These are phyloP conservation scores for Crenuchus spilurus DNA, from an alignment of 2,797 vertebrate species.

Conservation along the genomic window DNA sequence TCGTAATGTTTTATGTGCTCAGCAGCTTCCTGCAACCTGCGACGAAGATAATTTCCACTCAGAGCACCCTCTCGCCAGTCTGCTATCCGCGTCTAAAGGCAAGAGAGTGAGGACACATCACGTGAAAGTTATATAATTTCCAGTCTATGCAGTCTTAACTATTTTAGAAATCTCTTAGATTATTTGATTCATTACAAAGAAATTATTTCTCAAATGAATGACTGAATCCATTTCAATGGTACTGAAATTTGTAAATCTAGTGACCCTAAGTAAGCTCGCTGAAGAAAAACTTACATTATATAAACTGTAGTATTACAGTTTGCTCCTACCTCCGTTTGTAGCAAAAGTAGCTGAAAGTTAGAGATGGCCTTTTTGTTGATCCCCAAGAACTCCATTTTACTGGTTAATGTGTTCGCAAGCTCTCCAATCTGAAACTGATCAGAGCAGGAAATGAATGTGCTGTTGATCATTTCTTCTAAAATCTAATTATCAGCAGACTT, in stretches of 20 bases:
- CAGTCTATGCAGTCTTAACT: too few relatives aligned
- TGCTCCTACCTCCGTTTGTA: constrained; percentile 95
- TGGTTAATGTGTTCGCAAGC: constrained; percentile 96
- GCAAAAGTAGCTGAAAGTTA: constrained; percentile 96
- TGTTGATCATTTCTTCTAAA: not conserved
- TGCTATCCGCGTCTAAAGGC: constrained; percentile 90
- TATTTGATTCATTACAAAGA: too few relatives aligned
- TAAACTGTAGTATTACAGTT: too few relatives aligned
- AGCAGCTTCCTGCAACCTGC: constrained; percentile 97
- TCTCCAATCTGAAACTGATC: constrained; percentile 98
- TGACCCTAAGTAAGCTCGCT: too few relatives aligned
- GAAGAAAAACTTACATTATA: too few relatives aligned
- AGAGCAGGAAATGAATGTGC: not conserved
- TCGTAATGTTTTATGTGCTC: constrained; percentile 99
- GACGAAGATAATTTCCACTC: constrained; percentile 97
- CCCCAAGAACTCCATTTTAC: constrained; percentile 97
- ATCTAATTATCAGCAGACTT: not conserved
- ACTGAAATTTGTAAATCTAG: too few relatives aligned
- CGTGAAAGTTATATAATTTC: not conserved
- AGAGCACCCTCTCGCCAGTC: constrained; percentile 98
- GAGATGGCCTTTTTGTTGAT: constrained; percentile 96
- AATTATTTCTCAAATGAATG: too few relatives aligned
- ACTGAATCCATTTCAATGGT: too few relatives aligned
- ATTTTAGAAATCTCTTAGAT: too few relatives aligned
- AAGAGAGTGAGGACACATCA: not conserved